A percentile compares a stretch with the other conserved stretches of the same genome.
Evolutionary conservation across 2,113 vertebrate species (phyloP).

Genomic region (Myotis brandtii): DNA sequence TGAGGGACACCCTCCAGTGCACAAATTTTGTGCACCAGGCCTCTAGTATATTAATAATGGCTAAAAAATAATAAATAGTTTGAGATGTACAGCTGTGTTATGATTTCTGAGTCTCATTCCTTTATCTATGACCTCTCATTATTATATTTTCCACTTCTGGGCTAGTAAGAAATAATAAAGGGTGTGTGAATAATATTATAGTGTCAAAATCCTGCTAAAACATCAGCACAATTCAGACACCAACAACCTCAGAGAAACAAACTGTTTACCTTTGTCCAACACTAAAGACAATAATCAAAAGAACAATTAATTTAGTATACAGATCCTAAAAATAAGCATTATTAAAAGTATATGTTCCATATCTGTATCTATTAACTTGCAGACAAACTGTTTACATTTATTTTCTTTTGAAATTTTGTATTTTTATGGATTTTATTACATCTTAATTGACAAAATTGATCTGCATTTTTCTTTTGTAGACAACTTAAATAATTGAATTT

Average conservation of each 20-base stretch:
- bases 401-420: not conserved
- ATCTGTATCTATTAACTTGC: not conserved
- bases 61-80: not conserved
- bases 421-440: not conserved
- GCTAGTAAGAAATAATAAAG: not conserved
- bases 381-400: not conserved
- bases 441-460: constrained; percentile 27
- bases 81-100: not conserved
- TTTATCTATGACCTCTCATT: not conserved
- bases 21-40: too few relatives aligned
- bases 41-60: not conserved
- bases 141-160: not conserved
- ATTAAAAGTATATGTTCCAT: not conserved
- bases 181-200: not conserved
- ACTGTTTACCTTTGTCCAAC: not conserved
- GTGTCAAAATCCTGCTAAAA: not conserved
- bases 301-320: not conserved
- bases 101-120: not conserved
- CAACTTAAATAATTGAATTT: constrained; percentile 1
- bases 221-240: not conserved
- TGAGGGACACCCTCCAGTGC: too few relatives aligned
- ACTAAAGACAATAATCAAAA: not conserved
- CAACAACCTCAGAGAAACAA: not conserved
- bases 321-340: not conserved
- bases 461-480: not conserved